A percentile compares a stretch with the other conserved stretches of the same genome.
Evolutionary conservation across 2,888 invertebrate species (phyloP).

Genomic region (Gastrophysa polygoni): DNA sequence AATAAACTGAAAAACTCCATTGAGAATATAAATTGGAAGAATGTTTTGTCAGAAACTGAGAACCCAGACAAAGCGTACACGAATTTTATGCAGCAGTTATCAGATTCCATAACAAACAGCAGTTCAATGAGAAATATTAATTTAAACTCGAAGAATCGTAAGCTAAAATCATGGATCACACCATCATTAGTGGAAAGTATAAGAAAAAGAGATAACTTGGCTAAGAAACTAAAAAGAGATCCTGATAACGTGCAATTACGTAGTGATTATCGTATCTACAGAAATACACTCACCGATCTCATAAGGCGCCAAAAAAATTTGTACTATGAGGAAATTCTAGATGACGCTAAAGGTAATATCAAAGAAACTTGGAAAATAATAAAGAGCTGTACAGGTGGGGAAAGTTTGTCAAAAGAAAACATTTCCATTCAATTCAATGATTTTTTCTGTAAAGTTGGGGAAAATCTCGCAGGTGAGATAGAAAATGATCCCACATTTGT

Average conservation of each 20-base stretch:
- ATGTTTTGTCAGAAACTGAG: too few relatives aligned
- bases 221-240: background rate
- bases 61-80: too few relatives aligned
- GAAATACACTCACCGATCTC: conserved; percentile 1
- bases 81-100: too few relatives aligned
- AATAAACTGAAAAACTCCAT: too few relatives aligned
- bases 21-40: too few relatives aligned
- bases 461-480: conserved; percentile 3
- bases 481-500: background rate
- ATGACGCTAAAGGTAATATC: background rate
- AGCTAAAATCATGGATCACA: background rate
- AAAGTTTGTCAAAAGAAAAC: background rate
- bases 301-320: conserved; percentile 4
- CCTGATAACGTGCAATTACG: background rate
- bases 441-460: background rate
- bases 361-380: background rate
- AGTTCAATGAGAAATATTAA: background rate
- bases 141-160: background rate
- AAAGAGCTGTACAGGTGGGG: background rate
- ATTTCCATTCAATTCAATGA: background rate
- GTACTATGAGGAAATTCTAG: conserved; percentile 5
- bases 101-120: too few relatives aligned
- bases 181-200: background rate
- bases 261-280: conserved; percentile 3
- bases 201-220: conserved; percentile 2